Evolutionary conservation across 2,797 vertebrate species (phyloP).

Genomic region (Manis crassicaudata): DNA sequence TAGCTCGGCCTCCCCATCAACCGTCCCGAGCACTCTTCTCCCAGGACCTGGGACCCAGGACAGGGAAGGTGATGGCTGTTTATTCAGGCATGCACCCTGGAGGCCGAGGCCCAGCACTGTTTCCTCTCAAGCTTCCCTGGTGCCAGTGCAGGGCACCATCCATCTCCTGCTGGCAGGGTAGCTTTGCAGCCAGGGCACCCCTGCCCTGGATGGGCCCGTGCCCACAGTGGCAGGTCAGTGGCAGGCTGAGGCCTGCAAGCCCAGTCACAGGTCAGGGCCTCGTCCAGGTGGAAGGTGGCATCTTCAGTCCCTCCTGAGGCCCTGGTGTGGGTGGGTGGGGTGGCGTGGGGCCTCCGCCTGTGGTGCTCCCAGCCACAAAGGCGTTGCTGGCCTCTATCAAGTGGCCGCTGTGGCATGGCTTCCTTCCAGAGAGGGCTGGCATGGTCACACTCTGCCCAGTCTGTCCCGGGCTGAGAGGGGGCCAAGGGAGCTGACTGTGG

Average conservation of each 20-base stretch:
- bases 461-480: not conserved
- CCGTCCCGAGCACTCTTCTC: not conserved
- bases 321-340: not conserved
- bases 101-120: no score
- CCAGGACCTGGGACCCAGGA: not conserved
- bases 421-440: not conserved
- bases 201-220: not conserved
- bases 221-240: rapidly evolving
- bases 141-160: not conserved
- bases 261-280: not conserved
- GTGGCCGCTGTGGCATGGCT: not conserved
- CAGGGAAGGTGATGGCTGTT: not conserved
- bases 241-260: not conserved
- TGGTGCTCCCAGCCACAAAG: not conserved
- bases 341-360: not conserved
- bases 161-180: no score
- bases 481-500: no score
- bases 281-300: rapidly evolving
- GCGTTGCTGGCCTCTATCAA: not conserved
- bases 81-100: not conserved
- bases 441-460: rapidly evolving
- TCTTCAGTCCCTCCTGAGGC: not conserved
- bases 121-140: not conserved
- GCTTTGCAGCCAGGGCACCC: not conserved
- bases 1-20: rapidly evolving